Base-by-base conservation (phyloP, 2,888 invertebrate genomes). In the Acanthosepion esculentum region DNA sequence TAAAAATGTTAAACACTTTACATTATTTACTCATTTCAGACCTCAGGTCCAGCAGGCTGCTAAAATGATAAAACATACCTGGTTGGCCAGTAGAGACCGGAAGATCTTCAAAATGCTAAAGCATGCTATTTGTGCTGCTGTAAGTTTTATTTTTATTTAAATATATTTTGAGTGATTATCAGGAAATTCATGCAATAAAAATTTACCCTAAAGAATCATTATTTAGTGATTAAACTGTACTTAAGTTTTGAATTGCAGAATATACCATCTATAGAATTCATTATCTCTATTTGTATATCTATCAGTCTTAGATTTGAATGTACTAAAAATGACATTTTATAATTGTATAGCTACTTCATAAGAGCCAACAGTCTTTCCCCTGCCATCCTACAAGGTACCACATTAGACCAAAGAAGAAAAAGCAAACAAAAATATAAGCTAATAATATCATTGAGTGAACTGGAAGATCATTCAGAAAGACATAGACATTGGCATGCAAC, bases 61-160 rank as follows among this genome's bases (percentile, higher is more conserved):
- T 8, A 95, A 96, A 33, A 96, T 96, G 20, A 97, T 97, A 94
- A 97, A 97, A 95, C 96, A 96, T 95, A 96, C 97, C 20, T 97
- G 97, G 97, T 96, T 97, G 64, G 95, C 96, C 2, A 97, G 96
- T 95, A 95, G 97, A 95, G 97, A 97, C 95, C 95, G 96, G 95
- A 97, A 97, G 94, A 97, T 97, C 97, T 97, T 97, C 95, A 96
- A 96, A 94, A 95, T 97, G 26, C 96, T 97, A 53, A 97, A 97
- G 94, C 97, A 97, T 96, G 97, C 97, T 12, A 96, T 97, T 7
- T 97, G 97, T 97, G 97, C 97, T 53, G 97, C 97, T 33, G 97
- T 97, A 96, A 96, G 96, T 96, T 78, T 78, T 15, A 78, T 23
- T 64, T 64, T 64, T 64, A 26, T n/a, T 78, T 18, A 10, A 78